Conservation (phyloP, 2,113 vertebrate genomes). For the Sakesphorus luctuosus region DNA sequence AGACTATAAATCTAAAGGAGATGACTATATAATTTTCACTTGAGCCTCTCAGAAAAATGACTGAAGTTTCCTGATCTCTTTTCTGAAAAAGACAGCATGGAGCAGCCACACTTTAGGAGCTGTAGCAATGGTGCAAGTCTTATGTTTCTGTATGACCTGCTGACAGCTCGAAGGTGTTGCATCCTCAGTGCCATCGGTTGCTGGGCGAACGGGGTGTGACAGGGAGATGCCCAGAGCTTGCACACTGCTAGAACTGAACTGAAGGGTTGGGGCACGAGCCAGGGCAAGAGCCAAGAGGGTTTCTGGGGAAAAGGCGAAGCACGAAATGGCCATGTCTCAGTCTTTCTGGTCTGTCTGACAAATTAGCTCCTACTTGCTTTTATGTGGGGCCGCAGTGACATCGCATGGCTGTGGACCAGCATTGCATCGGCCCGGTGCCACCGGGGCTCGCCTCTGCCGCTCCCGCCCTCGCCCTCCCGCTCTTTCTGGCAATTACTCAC, state of each 20-base stretch:
- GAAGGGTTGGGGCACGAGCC: neutral
- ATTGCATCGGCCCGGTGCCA: neutral
- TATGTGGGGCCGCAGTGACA: neutral
- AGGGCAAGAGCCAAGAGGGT: fast-evolving
- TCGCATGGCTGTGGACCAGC: neutral
- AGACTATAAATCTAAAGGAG: neutral
- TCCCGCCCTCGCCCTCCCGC: too few relatives aligned
- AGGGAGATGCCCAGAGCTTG: fast-evolving
- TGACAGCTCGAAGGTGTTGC: fast-evolving
- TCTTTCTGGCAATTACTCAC: fast-evolving
- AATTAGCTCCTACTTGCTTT: neutral
- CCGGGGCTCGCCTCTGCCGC: fast-evolving
- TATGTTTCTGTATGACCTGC: fast-evolving
- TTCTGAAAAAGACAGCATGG: fast-evolving
- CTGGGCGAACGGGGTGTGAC: fast-evolving
- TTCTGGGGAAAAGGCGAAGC: fast-evolving
- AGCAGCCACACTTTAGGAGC: neutral
- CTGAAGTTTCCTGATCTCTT: neutral
- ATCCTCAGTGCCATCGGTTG: fast-evolving
- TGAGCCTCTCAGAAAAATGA: neutral
- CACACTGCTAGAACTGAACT: neutral
- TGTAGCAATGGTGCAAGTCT: fast-evolving
- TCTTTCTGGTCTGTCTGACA: neutral
- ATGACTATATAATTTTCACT: neutral
- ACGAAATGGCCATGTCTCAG: fast-evolving